Evolutionary conservation across 1,140 invertebrate species (phyloP).

Genomic region (Aphidius gifuensis): DNA sequence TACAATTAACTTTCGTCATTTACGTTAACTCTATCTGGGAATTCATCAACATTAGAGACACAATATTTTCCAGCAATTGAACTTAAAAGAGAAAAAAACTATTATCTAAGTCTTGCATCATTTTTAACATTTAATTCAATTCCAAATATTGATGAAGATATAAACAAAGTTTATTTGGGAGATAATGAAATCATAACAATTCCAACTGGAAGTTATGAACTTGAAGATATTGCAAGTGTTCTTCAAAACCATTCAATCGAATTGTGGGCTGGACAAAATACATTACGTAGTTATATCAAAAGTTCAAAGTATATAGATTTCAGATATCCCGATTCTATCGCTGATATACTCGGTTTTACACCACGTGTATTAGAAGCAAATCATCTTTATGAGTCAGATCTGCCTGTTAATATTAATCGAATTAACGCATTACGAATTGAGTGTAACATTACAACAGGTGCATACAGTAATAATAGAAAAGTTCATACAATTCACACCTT

Average conservation of each 20-base stretch:
- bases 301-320: neutral
- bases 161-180: no score
- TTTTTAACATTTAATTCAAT: no score
- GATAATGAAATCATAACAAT: no score
- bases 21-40: neutral
- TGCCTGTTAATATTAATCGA: neutral
- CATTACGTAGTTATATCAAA: constrained; percentile 3
- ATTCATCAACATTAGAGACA: neutral
- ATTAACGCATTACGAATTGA: constrained; percentile 8
- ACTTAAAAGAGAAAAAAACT: neutral
- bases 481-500: constrained; percentile 12
- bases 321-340: neutral
- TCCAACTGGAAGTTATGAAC: no score
- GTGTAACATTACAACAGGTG: constrained; percentile 18
- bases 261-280: neutral
- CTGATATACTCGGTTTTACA: neutral
- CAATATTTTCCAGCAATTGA: neutral
- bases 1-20: neutral
- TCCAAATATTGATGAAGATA: no score
- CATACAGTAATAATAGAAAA: constrained; percentile 2
- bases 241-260: no score
- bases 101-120: neutral
- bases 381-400: constrained; percentile 3
- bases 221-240: no score
- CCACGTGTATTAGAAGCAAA: constrained; percentile 1